Evolutionary conservation across 2,888 invertebrate genomes (phyloP).

Genomic region (Stenoptilia bipunctidactyla): DNA sequence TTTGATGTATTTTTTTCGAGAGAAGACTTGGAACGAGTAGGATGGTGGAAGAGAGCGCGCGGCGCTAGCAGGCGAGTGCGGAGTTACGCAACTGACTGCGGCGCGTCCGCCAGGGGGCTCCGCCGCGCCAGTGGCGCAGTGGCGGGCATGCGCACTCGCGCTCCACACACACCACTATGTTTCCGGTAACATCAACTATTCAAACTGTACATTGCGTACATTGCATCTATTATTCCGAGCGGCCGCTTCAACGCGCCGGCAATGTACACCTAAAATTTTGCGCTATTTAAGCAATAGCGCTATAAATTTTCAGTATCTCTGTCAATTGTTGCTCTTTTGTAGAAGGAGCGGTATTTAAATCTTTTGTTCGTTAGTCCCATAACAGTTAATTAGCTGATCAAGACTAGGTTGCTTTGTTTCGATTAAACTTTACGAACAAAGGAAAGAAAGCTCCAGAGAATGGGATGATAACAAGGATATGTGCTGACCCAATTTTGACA

Average conservation of each 20-base stretch:
- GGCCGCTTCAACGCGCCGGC: neutral
- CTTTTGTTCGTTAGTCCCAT: too few relatives aligned
- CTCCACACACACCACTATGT: constrained; percentile 7
- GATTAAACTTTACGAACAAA: too few relatives aligned
- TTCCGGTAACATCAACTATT: constrained; percentile 2
- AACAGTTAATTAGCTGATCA: too few relatives aligned
- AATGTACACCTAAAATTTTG: too few relatives aligned
- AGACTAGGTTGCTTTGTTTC: too few relatives aligned
- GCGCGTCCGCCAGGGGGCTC: constrained; percentile 64
- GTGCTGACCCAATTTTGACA: constrained; percentile 23
- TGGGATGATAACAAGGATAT: constrained; percentile 5
- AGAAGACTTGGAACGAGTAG: constrained; percentile 38
- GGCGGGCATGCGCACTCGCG: constrained; percentile 61
- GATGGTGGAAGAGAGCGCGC: constrained; percentile 44
- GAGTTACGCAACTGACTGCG: constrained; percentile 69
- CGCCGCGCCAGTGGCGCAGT: constrained; percentile 65
- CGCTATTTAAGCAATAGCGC: too few relatives aligned
- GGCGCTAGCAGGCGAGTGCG: constrained; percentile 39
- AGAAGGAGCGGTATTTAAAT: too few relatives aligned
- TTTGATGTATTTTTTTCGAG: constrained; percentile 49
- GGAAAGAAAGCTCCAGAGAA: too few relatives aligned
- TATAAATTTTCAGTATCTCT: too few relatives aligned
- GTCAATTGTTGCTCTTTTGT: too few relatives aligned
- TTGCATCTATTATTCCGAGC: neutral
- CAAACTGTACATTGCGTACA: neutral